Evolutionary conservation across 2,113 vertebrate species (phyloP).

Genomic region (Xyliphius kryptos): DNA sequence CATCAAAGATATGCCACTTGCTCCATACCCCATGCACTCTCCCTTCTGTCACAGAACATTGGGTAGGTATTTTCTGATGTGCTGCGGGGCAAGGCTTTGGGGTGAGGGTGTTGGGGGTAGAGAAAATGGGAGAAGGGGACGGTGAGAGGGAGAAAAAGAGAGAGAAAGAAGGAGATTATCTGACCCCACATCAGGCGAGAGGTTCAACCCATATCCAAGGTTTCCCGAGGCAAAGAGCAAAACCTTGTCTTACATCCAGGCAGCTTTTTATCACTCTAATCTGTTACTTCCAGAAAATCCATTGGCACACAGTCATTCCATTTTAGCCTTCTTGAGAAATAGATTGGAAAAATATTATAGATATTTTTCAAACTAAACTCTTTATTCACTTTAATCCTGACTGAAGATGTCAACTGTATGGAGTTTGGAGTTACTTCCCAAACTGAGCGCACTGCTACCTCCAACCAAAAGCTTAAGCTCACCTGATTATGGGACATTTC

Average conservation of each 20-base stretch:
- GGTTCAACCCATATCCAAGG: slow-evolving; percentile 49
- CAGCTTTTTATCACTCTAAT: slow-evolving; percentile 84
- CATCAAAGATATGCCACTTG: slow-evolving; percentile 62
- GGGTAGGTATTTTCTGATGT: slow-evolving; percentile 79
- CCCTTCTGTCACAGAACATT: slow-evolving; percentile 61
- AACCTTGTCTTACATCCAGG: slow-evolving; percentile 69
- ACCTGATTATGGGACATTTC: slow-evolving; percentile 51
- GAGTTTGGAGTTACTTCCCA: slow-evolving; percentile 38
- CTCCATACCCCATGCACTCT: slow-evolving; percentile 47
- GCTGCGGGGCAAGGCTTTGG: slow-evolving; percentile 68
- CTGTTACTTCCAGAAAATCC: slow-evolving; percentile 83
- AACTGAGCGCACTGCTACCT: slow-evolving; percentile 21
- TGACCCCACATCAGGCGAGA: slow-evolving; percentile 68
- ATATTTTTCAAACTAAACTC: slow-evolving; percentile 43
- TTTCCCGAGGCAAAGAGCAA: slow-evolving; percentile 62
- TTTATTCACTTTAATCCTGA: slow-evolving; percentile 12
- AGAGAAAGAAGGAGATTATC: slow-evolving; percentile 63
- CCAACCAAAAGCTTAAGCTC: slow-evolving; percentile 44
- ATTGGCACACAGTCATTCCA: slow-evolving; percentile 83
- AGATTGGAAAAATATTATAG: slow-evolving; percentile 64
- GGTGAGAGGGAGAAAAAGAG: slow-evolving; percentile 2
- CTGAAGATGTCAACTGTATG: slow-evolving; percentile 54
- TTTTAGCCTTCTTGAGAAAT: slow-evolving; percentile 74
- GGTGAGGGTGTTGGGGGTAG: slow-evolving; percentile 52
- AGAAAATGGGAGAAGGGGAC: slow-evolving; percentile 35